Evolutionary conservation across 2,113 vertebrate genomes (phyloP).

Genomic region (Pimephales promelas): DNA sequence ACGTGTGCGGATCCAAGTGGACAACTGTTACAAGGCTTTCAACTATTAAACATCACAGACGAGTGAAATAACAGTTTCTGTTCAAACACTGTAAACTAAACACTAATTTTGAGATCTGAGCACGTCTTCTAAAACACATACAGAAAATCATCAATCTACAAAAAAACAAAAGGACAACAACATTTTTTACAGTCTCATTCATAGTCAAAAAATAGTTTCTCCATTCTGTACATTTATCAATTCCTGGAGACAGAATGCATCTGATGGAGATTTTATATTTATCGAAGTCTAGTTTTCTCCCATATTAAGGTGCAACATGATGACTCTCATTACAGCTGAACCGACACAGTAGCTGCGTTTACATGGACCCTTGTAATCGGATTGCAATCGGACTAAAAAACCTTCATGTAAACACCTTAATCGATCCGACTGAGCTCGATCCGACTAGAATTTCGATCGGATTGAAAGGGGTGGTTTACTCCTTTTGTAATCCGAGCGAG

Average conservation of each 20-base stretch:
- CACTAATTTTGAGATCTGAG: not conserved
- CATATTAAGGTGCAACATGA: not conserved
- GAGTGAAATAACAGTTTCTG: not conserved
- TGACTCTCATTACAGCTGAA: not conserved
- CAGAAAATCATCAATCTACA: constrained; percentile 79
- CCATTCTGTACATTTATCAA: constrained; percentile 69
- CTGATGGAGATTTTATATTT: constrained; percentile 54
- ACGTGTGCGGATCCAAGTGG: not conserved
- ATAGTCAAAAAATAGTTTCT: constrained; percentile 67
- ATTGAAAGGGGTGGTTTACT: no score
- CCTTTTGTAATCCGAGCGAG: no score
- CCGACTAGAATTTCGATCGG: no score
- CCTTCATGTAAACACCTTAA: no score
- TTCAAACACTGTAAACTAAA: not conserved
- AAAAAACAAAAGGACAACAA: constrained; percentile 77
- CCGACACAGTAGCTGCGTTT: no score
- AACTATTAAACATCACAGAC: not conserved
- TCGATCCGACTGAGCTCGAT: no score
- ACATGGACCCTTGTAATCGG: no score
- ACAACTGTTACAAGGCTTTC: not conserved
- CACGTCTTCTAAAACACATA: constrained; percentile 66
- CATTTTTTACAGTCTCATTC: constrained; percentile 70
- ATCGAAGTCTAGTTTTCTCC: constrained; percentile 43
- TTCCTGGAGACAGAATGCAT: constrained; percentile 62
- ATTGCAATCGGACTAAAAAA: no score